Evolutionary conservation across 2,888 invertebrate genomes (phyloP), one percentile per base, ranked within the genome.

Genomic region (Papilio elwesi): DNA sequence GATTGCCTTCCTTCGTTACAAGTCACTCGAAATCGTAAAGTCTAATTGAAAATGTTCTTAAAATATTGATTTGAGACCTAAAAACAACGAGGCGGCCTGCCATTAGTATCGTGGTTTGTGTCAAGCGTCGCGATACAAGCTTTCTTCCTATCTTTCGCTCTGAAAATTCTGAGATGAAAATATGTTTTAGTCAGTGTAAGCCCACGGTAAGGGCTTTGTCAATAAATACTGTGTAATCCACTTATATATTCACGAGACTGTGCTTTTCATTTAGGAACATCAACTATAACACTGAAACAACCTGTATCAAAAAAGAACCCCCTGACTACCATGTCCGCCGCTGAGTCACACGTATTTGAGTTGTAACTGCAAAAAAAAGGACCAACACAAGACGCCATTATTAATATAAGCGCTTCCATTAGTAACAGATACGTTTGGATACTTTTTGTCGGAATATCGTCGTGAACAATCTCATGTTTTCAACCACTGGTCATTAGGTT

Each of bases 381-480:
- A 70, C 38, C 1, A 59, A 47, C 57, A 73, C 70, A 70, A 67
- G 65, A 59, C 69, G 38, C 67, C 53, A 67, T 73, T 65, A 66
- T 66, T 70, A 62, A 67, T 66, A 70, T 67, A 74, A 70, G 67
- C 53, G 48, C n/a, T 62, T 55, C 62, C 70, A 74, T 70, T 74
- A 67, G 70, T 69, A 59, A 65, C 26, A 11, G 43, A 69, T 68
- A 57, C 51, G 62, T 63, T 68, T 65, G 15, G 26, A 51, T 52
- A 52, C 49, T 49, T 65, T 65, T 65, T 57, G 55, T 51, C 13
- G n/a, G 16, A 68, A 62, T 68, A 38, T n/a, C 49, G n/a, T 7
- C 6, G 59, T 49, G 16, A 38, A 16, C 51, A 51, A 51, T 43
- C 48, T 69, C 15, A 51, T 52, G 51, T 51, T 51, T 69, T 69